phyloP scores from a whole-genome alignment of 1,140 invertebrate genomes.

The Homarus americanus region DNA sequence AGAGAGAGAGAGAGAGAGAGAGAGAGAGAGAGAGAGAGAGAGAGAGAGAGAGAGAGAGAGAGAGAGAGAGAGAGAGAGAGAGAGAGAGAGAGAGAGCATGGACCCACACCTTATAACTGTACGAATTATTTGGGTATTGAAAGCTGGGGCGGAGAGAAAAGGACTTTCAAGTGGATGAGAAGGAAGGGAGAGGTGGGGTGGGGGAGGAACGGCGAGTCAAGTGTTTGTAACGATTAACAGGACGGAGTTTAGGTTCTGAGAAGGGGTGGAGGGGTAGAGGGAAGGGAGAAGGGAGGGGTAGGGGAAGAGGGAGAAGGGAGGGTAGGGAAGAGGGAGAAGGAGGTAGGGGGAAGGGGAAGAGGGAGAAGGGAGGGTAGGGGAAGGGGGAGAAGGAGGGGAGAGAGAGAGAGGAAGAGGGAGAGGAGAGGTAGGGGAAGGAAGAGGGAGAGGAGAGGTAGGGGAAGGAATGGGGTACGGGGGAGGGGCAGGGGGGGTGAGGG shows the following conservation, averaged over 20 bases:
- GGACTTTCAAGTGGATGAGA: neutral
- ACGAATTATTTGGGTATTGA: neutral
- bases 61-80: slow-evolving; percentile 18
- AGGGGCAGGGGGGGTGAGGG: too few species aligned
- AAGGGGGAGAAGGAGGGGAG: slow-evolving; percentile 19
- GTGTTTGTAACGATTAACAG: neutral
- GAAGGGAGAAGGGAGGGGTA: neutral
- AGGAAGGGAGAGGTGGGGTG: neutral
- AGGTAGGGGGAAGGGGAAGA: neutral
- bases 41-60: neutral
- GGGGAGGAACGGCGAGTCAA: too few species aligned
- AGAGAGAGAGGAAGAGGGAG: neutral
- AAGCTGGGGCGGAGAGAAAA: neutral
- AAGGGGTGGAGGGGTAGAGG: neutral
- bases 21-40: neutral
- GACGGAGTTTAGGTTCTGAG: too few species aligned
- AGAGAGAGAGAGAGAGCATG: slow-evolving; percentile 18
- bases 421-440: neutral
- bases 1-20: too few species aligned
- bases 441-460: neutral
- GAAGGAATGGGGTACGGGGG: too few species aligned
- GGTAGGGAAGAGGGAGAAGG: neutral
- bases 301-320: too few species aligned
- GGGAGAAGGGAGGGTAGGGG: neutral
- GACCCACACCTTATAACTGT: too few species aligned